Base-by-base conservation (phyloP, 2,888 invertebrate genomes). In the Nemoura dubitans region DNA sequence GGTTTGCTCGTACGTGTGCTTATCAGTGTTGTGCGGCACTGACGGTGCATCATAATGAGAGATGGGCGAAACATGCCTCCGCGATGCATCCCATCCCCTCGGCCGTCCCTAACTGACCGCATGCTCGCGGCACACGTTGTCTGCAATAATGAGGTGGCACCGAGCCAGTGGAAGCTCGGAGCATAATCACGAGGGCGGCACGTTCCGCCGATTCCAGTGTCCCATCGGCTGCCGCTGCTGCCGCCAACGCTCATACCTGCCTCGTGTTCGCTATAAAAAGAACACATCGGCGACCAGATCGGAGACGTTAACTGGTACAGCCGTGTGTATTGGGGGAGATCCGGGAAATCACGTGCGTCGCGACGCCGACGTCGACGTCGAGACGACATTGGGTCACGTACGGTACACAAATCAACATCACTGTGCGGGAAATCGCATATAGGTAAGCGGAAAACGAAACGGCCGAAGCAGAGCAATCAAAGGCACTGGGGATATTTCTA, bases 351-450 rank as follows among this genome's bases (percentile, higher is more conserved):
- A 59, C 14, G 59, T 59, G 59, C 59, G 59, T 59, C 59, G 59
- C 59, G 26, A 83, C 83, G 83, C 43, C 26, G 36, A 42, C 43
- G 42, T 25, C 83, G 42, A 25, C 43, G 10, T n/a, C 36, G 43
- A 25, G 59, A 59, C 59, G 59, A 59, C 59, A 59, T 42, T 26
- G 42, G 6, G 83, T 30, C 83, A 83, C 83, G 83, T 83, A 83
- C 25, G 43, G 42, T 27, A 42, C 83, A 83, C 83, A 83, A 83
- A 83, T 83, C 83, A 83, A 83, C 83, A 83, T 36, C 42, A 83
- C 42, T 6, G 3, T n/a, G 42, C 83, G 26, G n/a, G 83, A 26
- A 83, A 42, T n/a, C n/a, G n/a, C 29, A 16, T 42, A 30, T 83
- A 42, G 83, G 83, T 42, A 26, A 83, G 42, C 36, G 83, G 83